Evolutionary conservation across 2,797 vertebrate species (phyloP).

Genomic region (Limosa lapponica): DNA sequence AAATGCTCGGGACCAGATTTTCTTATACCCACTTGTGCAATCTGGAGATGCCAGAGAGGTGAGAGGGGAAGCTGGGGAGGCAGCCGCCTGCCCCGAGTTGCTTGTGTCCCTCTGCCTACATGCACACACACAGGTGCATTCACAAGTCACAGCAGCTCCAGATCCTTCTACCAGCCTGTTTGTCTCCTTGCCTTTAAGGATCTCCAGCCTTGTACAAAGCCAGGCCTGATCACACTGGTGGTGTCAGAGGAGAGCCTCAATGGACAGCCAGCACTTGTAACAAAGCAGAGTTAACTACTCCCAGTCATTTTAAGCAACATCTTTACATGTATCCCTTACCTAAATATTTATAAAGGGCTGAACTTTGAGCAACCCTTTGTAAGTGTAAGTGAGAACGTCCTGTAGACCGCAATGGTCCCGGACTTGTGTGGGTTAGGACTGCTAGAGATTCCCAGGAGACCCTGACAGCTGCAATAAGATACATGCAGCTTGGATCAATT

Average conservation of each 20-base stretch:
- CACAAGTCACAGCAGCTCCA: fast-evolving
- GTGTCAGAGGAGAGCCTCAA: background rate
- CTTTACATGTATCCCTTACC: background rate
- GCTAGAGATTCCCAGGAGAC: background rate
- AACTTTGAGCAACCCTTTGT: background rate
- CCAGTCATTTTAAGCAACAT: background rate
- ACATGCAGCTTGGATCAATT: background rate
- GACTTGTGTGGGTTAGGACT: background rate
- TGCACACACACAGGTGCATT: fast-evolving
- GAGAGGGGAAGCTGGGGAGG: background rate
- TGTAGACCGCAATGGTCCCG: fast-evolving
- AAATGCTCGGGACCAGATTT: background rate
- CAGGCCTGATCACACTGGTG: background rate
- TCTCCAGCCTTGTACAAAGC: background rate
- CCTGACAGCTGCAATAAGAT: background rate
- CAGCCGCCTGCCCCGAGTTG: fast-evolving
- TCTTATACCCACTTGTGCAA: background rate
- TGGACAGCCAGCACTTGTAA: fast-evolving
- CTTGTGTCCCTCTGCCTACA: background rate
- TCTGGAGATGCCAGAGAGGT: background rate
- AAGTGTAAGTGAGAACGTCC: background rate
- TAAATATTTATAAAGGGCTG: background rate
- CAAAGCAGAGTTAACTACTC: background rate
- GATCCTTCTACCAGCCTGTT: background rate
- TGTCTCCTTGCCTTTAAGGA: background rate